Evolutionary conservation across 1,140 invertebrate genomes (phyloP), one percentile per base, ranked within the genome.

Genomic region (Carposina sasakii): DNA sequence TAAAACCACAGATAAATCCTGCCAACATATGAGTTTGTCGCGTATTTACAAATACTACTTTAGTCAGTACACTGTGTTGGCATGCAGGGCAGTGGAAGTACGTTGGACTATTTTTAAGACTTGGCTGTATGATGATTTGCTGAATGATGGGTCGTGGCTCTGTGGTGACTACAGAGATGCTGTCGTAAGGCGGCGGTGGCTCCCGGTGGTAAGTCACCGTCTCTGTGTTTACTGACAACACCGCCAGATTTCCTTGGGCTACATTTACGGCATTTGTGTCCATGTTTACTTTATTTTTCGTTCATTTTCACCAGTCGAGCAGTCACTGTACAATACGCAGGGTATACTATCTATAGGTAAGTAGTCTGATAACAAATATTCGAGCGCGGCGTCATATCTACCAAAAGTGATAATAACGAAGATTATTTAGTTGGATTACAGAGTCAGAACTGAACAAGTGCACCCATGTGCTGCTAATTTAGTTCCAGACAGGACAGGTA

Each of bases 1-100:
- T 75, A 30, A 71, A 59, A 24, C 78, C 78, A 67, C 67, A 81
- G 41, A 82, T 63, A 40, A 81, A 82, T 24, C 78, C 78, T 40
- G 76, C 71, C 5, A 73, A 10, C 60, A 82, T 64, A 31, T 82
- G 76, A 44, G 78, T 81, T 62, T 70, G 74, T 15, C 60, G 61
- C 5, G 76, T 69, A 42, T 66, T 78, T n/a, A 65, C 57, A 60
- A 67, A 68, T 57, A 71, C 48, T 21, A 81, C 67, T 54, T 67
- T 73, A 10, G 76, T 81, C 6, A 71, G 39, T 6, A 62, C 47
- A 40, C 60, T 63, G 54, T 64, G 2, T 36, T 61, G 50, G 54
- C 78, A 82, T 40, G 52, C 58, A 6, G 64, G 63, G 42, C 78
- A 82, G 13, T 51, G 46, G 26, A 59, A 64, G 36, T 63, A 53